Conservation (phyloP, 2,888 invertebrate species). For the Hemaris fuciformis region DNA sequence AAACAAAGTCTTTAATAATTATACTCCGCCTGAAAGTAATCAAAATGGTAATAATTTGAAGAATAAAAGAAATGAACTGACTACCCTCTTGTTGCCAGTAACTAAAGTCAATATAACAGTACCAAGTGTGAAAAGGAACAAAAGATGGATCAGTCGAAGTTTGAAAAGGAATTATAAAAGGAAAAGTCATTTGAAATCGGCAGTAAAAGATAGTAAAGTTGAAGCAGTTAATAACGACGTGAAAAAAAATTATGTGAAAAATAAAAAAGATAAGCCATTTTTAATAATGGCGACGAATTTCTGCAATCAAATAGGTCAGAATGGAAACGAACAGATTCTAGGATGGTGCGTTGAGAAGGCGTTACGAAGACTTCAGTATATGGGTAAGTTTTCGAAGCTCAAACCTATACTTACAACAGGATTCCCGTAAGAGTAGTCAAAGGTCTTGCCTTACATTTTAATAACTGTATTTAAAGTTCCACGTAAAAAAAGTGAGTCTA, state of each 20-base stretch:
- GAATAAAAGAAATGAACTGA: constrained; percentile 51
- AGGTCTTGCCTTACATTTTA: no score
- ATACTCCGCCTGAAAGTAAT: constrained; percentile 35
- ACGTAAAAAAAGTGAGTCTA: no score
- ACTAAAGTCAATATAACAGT: constrained; percentile 30
- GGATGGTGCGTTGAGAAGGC: constrained; percentile 70
- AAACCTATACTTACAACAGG: no score
- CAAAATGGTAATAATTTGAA: constrained; percentile 39
- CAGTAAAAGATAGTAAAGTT: background rate
- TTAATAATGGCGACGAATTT: constrained; percentile 60
- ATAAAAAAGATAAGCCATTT: constrained; percentile 43
- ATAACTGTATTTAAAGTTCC: no score
- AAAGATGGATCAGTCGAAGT: constrained; percentile 60
- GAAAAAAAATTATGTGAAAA: constrained; percentile 20
- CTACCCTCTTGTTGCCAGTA: constrained; percentile 54
- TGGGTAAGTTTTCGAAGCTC: constrained; percentile 63
- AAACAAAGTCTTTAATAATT: constrained; percentile 51
- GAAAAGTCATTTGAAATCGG: constrained; percentile 28
- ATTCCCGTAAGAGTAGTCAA: no score
- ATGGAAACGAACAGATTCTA: constrained; percentile 45
- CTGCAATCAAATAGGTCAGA: constrained; percentile 63
- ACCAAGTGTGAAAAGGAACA: constrained; percentile 37
- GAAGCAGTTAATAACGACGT: constrained; percentile 2
- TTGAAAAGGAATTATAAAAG: constrained; percentile 36
- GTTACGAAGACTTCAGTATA: constrained; percentile 52